Evolutionary conservation across 2,888 invertebrate genomes (phyloP).

Genomic region (Drosophila prostipennis): DNA sequence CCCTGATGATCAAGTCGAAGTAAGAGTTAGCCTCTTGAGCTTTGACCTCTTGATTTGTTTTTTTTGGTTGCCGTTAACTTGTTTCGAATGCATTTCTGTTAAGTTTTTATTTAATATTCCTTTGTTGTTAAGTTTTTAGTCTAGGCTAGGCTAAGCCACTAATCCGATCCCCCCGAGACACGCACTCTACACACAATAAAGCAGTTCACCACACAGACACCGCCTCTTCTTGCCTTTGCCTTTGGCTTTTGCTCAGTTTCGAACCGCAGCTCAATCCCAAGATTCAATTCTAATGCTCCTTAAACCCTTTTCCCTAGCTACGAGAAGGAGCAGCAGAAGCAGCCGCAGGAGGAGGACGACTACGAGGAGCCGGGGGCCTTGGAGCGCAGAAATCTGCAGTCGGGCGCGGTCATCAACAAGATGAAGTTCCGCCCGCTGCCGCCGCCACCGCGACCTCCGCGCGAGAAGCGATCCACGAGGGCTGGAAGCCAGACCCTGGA

Average conservation of each 20-base stretch:
- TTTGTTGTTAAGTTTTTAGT: conserved; percentile 56
- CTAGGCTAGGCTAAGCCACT: conserved; percentile 46
- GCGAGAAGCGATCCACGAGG: conserved; percentile 85
- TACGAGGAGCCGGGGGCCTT: conserved; percentile 85
- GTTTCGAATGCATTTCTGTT: conserved; percentile 71
- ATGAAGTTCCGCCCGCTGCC: conserved; percentile 94
- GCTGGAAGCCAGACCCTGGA: conserved; percentile 67
- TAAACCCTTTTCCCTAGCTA: conserved; percentile 52
- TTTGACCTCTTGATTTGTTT: conserved; percentile 57
- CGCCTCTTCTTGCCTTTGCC: conserved; percentile 19
- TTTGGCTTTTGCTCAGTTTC: conserved; percentile 48
- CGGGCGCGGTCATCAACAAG: conserved; percentile 90
- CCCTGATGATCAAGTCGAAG: conserved; percentile 75
- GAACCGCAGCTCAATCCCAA: conserved; percentile 20
- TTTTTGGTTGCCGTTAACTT: conserved; percentile 29
- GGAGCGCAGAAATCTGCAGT: conserved; percentile 87
- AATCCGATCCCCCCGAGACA: conserved; percentile 42
- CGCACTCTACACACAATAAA: conserved; percentile 61
- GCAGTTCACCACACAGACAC: conserved; percentile 51
- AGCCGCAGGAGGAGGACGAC: conserved; percentile 78
- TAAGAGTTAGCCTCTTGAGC: conserved; percentile 83
- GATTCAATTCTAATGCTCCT: conserved; percentile 59
- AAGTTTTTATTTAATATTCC: conserved; percentile 48
- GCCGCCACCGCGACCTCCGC: conserved; percentile 93
- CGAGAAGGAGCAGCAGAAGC: conserved; percentile 45